Percentiles rank a stretch among this genome's conserved stretches.
These are phyloP conservation scores for Bradypus variegatus DNA, from an alignment of 2,797 vertebrate genomes.

Conservation along the genomic window DNA sequence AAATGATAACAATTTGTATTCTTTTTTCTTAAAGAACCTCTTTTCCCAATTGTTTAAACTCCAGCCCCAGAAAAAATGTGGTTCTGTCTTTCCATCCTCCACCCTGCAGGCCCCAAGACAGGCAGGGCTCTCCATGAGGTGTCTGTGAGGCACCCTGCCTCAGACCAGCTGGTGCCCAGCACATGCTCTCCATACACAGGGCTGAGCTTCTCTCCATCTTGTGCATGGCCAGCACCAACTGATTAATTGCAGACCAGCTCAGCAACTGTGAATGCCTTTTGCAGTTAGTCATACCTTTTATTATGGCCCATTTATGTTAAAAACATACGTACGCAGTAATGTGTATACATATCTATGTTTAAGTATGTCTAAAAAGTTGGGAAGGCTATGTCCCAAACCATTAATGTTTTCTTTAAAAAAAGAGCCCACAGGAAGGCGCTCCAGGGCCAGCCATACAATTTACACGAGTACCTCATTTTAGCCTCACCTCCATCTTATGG, in stretches of 20 bases:
- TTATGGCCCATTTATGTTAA: neutral
- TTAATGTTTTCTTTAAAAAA: conserved; percentile 17
- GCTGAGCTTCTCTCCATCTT: neutral
- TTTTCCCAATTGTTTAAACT: neutral
- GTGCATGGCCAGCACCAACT: neutral
- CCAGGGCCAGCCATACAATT: neutral
- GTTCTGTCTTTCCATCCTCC: neutral
- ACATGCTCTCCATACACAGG: neutral
- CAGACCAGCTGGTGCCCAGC: neutral
- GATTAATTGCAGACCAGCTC: neutral
- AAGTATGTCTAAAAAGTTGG: neutral
- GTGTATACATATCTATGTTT: neutral
- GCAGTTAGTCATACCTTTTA: neutral
- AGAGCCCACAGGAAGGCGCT: neutral
- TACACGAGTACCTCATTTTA: neutral
- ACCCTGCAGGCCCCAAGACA: neutral
- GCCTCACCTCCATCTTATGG: neutral
- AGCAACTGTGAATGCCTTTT: neutral
- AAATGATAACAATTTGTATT: neutral
- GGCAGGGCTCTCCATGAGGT: neutral
- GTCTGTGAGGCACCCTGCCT: neutral
- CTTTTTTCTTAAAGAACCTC: neutral
- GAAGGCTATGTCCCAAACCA: neutral
- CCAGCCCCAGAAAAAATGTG: neutral
- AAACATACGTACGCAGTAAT: neutral